These are phyloP conservation scores for Dendrolimus pini DNA, from an alignment of 2,888 invertebrate genomes.

Conservation along the genomic window DNA sequence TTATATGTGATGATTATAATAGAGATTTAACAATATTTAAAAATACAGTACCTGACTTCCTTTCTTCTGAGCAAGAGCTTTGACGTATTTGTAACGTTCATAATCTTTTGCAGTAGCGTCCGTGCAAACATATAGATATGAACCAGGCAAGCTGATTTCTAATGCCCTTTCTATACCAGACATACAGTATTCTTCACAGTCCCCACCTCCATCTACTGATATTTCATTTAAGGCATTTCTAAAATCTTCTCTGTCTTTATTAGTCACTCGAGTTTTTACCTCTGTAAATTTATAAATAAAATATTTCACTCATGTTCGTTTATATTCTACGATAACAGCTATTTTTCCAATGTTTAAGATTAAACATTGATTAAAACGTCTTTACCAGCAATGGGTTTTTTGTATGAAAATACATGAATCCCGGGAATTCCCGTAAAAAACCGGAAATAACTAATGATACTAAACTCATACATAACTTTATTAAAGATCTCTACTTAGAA, in stretches of 20 bases:
- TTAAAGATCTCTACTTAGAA: too few relatives aligned
- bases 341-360: too few relatives aligned
- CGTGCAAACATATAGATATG: slow-evolving; percentile 51
- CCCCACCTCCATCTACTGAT: slow-evolving; percentile 22
- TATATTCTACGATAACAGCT: too few relatives aligned
- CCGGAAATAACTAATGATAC: too few relatives aligned
- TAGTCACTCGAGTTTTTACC: slow-evolving; percentile 18
- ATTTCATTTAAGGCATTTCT: slow-evolving; percentile 24
- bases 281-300: slow-evolving; percentile 18
- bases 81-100: slow-evolving; percentile 20
- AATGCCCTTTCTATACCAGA: slow-evolving; percentile 41
- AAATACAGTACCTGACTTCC: slow-evolving; percentile 30
- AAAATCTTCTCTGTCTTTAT: slow-evolving; percentile 29
- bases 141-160: slow-evolving; percentile 31
- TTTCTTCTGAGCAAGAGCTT: slow-evolving; percentile 32
- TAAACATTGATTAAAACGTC: too few relatives aligned
- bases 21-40: slow-evolving; percentile 1
- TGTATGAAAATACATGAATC: too few relatives aligned
- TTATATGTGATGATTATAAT: too few relatives aligned
- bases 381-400: too few relatives aligned
- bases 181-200: slow-evolving; percentile 48
- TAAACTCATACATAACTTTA: too few relatives aligned
- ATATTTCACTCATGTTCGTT: too few relatives aligned
- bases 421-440: too few relatives aligned
- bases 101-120: slow-evolving; percentile 48